Conservation (phyloP, 2,113 vertebrate genomes). For the Arothron firmamentum region DNA sequence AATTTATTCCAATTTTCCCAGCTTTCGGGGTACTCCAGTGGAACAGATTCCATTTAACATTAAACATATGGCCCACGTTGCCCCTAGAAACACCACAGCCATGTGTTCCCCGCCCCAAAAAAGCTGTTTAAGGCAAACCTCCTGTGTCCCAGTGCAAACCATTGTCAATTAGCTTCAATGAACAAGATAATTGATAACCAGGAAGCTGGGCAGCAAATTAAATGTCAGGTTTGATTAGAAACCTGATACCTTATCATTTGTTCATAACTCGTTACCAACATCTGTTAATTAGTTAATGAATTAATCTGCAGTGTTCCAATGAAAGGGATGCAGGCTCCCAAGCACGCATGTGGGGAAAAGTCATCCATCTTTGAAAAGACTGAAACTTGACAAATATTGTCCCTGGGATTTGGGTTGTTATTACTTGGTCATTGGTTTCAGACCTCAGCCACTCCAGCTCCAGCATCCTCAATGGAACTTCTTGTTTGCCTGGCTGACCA, state of each 20-base stretch:
- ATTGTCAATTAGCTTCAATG: constrained; percentile 70
- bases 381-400: constrained; percentile 70
- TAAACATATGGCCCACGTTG: constrained; percentile 79
- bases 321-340: constrained; percentile 50
- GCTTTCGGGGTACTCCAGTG: constrained; percentile 77
- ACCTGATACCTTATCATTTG: constrained; percentile 80
- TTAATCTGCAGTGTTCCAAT: constrained; percentile 62
- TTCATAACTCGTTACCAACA: constrained; percentile 78
- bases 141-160: constrained; percentile 55
- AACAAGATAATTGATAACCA: constrained; percentile 73
- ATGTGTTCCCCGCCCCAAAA: constrained; percentile 29
- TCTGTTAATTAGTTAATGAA: constrained; percentile 79
- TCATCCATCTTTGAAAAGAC: constrained; percentile 68
- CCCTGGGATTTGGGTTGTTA: constrained; percentile 70
- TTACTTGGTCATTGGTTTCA: constrained; percentile 73
- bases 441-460: constrained; percentile 55
- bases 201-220: constrained; percentile 78
- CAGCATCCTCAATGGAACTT: constrained; percentile 61
- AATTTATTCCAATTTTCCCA: constrained; percentile 83
- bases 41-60: constrained; percentile 83
- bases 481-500: constrained; percentile 55
- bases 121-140: constrained; percentile 68
- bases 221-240: constrained; percentile 78
- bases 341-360: constrained; percentile 60
- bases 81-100: constrained; percentile 62